Evolutionary conservation across 2,797 vertebrate genomes (phyloP).

Genomic region (Smutsia gigantea): DNA sequence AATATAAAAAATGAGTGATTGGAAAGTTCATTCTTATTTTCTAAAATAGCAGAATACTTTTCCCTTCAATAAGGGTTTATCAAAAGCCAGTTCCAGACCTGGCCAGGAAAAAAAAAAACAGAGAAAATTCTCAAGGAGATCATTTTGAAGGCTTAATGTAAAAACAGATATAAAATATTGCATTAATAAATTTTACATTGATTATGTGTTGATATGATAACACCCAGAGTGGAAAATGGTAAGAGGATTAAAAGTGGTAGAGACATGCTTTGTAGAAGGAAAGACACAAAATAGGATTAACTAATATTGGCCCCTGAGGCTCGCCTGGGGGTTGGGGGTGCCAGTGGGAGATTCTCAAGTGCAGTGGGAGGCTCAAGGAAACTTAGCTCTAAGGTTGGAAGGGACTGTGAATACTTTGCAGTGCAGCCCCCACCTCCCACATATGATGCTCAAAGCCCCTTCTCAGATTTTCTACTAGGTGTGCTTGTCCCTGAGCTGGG

Average conservation of each 20-base stretch:
- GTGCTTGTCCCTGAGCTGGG: neutral
- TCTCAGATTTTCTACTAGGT: neutral
- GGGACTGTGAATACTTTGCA: neutral
- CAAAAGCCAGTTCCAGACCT: conserved; percentile 3
- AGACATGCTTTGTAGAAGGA: neutral
- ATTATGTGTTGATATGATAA: neutral
- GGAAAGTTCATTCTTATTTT: neutral
- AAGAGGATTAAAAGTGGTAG: neutral
- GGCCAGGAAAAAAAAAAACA: neutral
- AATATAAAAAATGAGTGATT: neutral
- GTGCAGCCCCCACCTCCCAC: fast-evolving
- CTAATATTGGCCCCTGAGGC: neutral
- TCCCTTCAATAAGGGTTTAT: conserved; percentile 9
- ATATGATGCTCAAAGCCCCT: neutral
- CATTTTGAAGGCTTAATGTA: conserved; percentile 4
- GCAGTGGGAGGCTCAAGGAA: neutral
- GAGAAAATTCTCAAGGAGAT: conserved; percentile 3
- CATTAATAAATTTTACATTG: neutral
- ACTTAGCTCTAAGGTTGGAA: neutral
- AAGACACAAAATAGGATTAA: neutral
- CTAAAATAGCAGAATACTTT: neutral
- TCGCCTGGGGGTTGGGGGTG: no score
- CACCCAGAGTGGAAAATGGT: neutral
- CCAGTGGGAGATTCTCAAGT: neutral
- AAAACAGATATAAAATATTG: neutral